These are phyloP conservation scores for Yponomeuta malinellus DNA, from an alignment of 2,888 invertebrate species.

Conservation along the genomic window DNA sequence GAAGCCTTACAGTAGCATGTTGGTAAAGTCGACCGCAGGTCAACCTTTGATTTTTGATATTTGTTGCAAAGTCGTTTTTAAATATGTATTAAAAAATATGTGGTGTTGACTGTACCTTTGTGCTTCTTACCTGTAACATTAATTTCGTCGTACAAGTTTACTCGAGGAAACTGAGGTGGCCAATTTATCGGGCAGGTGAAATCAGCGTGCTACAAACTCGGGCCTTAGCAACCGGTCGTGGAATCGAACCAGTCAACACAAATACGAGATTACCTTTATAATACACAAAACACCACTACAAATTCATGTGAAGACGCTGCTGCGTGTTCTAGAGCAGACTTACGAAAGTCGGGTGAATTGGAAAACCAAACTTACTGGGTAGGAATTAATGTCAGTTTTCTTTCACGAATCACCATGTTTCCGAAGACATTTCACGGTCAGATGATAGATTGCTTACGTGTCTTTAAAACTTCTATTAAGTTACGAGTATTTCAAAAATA, in stretches of 20 bases:
- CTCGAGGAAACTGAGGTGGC: slow-evolving; percentile 28
- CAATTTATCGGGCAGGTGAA: slow-evolving; percentile 41
- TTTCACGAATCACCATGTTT: background rate
- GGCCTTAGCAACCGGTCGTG: slow-evolving; percentile 38
- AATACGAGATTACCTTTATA: slow-evolving; percentile 1
- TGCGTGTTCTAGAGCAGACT: background rate
- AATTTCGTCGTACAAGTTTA: slow-evolving; percentile 23
- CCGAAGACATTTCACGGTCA: background rate
- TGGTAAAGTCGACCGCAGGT: too few relatives aligned
- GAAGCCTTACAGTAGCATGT: too few relatives aligned
- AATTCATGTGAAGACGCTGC: background rate
- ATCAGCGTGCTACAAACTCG: slow-evolving; percentile 51
- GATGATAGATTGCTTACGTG: background rate
- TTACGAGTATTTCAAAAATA: background rate
- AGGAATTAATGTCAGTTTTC: background rate
- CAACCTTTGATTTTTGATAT: too few relatives aligned
- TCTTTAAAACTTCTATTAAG: background rate
- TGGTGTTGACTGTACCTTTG: too few relatives aligned
- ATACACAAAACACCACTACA: background rate
- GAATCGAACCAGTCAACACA: background rate
- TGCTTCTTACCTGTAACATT: too few relatives aligned
- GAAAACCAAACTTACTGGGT: background rate
- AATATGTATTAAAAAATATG: too few relatives aligned
- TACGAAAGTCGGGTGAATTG: too few relatives aligned
- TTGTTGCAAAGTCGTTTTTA: too few relatives aligned